A percentile compares a stretch with the other conserved stretches of the same genome.
These are phyloP conservation scores for Bradysia coprophila DNA, from an alignment of 1,140 invertebrate species.

Conservation along the genomic window DNA sequence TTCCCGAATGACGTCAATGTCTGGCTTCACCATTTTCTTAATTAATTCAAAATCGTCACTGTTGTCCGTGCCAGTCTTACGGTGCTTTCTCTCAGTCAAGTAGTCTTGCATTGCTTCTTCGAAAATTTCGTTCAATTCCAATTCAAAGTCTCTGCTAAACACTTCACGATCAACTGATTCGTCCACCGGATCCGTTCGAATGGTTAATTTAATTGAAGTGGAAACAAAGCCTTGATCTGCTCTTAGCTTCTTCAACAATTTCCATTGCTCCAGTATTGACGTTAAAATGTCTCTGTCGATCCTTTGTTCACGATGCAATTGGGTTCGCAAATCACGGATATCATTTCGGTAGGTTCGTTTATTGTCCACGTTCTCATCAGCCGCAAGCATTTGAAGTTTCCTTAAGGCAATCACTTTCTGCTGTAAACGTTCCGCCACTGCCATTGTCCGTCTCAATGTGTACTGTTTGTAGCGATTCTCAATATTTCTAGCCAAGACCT, in stretches of 20 bases:
- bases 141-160: slow-evolving; percentile 14
- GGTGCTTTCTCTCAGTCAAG: slow-evolving; percentile 9
- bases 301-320: slow-evolving; percentile 18
- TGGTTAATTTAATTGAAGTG: slow-evolving; percentile 20
- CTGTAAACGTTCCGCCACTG: slow-evolving; percentile 13
- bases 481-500: slow-evolving; percentile 20
- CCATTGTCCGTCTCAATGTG: slow-evolving; percentile 9
- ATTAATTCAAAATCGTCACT: slow-evolving; percentile 2
- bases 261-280: slow-evolving; percentile 21
- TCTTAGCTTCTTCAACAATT: slow-evolving; percentile 20
- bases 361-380: slow-evolving; percentile 4
- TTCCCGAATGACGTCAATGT: slow-evolving; percentile 14
- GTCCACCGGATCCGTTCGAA: slow-evolving; percentile 13
- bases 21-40: slow-evolving; percentile 14
- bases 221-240: slow-evolving; percentile 16
- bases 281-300: slow-evolving; percentile 14
- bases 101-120: slow-evolving; percentile 17
- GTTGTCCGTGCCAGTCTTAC: slow-evolving; percentile 3
- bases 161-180: slow-evolving; percentile 9
- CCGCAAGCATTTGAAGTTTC: slow-evolving; percentile 10
- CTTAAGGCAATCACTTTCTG: slow-evolving; percentile 20
- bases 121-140: slow-evolving; percentile 21
- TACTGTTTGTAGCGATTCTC: slow-evolving; percentile 18
- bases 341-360: slow-evolving; percentile 9
- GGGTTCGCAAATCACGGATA: slow-evolving; percentile 16